These are phyloP conservation scores for Linhomoeus sp. DNA, from an alignment of 2,888 invertebrate species.

Conservation along the genomic window DNA sequence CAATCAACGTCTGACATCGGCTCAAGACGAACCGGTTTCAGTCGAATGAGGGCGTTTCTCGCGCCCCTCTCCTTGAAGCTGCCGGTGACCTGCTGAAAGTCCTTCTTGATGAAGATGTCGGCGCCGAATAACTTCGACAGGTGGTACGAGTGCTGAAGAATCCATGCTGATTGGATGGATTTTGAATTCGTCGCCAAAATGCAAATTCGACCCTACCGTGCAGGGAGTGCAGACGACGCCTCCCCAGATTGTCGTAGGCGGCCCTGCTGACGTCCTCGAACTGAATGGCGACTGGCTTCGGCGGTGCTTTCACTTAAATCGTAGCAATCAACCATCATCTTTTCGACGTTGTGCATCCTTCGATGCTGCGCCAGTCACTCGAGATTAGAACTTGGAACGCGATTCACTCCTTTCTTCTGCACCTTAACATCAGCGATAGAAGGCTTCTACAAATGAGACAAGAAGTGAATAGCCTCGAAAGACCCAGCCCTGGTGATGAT, in stretches of 20 bases:
- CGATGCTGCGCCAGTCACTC: no score
- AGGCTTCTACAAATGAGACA: no score
- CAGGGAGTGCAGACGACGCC: conserved; percentile 68
- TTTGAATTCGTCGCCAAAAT: neutral
- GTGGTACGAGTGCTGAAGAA: conserved; percentile 55
- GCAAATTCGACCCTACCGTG: conserved; percentile 40
- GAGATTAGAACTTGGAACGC: no score
- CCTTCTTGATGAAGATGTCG: conserved; percentile 77
- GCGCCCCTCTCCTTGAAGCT: conserved; percentile 91
- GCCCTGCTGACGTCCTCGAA: conserved; percentile 76
- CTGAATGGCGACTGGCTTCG: conserved; percentile 46
- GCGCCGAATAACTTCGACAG: conserved; percentile 50
- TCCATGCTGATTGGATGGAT: neutral
- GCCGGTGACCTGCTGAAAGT: conserved; percentile 81
- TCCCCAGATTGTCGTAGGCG: conserved; percentile 59
- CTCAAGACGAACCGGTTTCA: no score
- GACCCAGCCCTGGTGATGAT: no score
- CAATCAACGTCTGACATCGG: no score
- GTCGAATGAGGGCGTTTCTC: conserved; percentile 8
- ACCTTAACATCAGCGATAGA: no score
- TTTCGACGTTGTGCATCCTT: no score
- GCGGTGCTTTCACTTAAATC: no score
- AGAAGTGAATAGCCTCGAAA: no score
- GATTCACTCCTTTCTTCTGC: no score
- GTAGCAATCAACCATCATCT: no score